Percentiles rank a stretch among this genome's conserved stretches.
Evolutionary conservation across 2,113 vertebrate genomes (phyloP).

Genomic region (Anser brachyrhynchus): DNA sequence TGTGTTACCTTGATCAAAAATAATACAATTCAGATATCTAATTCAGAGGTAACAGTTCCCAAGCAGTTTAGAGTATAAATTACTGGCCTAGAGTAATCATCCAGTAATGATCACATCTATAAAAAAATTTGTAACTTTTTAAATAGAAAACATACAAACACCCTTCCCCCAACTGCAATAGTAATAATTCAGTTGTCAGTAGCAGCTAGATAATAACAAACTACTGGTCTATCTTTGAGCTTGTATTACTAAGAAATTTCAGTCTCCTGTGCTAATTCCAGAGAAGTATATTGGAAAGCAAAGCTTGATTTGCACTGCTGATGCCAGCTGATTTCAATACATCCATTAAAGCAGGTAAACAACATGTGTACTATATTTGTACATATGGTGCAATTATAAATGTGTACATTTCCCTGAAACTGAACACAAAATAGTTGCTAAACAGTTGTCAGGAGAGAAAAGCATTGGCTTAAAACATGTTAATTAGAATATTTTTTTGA

Average conservation of each 20-base stretch:
- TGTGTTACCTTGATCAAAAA: constrained; percentile 13
- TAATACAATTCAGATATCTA: background rate
- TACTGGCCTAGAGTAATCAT: background rate
- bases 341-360: background rate
- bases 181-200: background rate
- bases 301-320: background rate
- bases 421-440: background rate
- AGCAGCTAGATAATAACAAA: background rate
- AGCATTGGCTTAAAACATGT: background rate
- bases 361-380: background rate
- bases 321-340: background rate
- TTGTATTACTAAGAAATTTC: background rate
- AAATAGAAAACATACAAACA: background rate
- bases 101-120: background rate
- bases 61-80: background rate
- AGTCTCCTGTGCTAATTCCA: background rate
- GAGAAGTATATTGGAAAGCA: background rate
- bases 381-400: background rate
- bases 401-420: background rate
- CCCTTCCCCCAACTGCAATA: background rate
- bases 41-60: background rate
- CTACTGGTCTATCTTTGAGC: background rate
- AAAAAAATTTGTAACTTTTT: background rate
- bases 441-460: background rate
- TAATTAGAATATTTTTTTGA: background rate